phyloP scores from a whole-genome alignment of 2,888 invertebrate species.

The Augochlorella aurata region DNA sequence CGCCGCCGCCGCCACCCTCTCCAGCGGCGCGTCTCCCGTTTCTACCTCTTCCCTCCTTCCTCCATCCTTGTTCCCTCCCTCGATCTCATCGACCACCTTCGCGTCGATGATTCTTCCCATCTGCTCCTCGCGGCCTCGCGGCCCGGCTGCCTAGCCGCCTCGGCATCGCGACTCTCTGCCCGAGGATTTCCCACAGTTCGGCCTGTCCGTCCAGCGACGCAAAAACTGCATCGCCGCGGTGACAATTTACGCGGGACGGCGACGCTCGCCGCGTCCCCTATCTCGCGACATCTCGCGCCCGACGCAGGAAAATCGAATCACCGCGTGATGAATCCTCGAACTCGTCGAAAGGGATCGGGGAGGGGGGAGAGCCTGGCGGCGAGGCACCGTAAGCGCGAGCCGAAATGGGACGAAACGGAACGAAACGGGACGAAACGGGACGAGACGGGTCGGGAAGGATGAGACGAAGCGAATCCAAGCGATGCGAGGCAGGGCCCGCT shows the following conservation, averaged over 20 bases:
- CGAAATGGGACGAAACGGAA: not conserved
- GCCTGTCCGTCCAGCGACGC: constrained; percentile 1
- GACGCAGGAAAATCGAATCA: too few relatives aligned
- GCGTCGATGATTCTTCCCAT: constrained; percentile 56
- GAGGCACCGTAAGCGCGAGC: not conserved
- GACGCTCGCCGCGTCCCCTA: too few relatives aligned
- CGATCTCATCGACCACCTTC: constrained; percentile 42
- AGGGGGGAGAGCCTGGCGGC: not conserved
- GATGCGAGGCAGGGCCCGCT: constrained; percentile 6
- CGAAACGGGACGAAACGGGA: not conserved
- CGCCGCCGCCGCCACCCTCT: constrained; percentile 52
- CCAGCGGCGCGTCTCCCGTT: constrained; percentile 38
- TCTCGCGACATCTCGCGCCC: too few relatives aligned
- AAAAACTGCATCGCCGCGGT: not conserved
- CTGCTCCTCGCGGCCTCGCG: constrained; percentile 49
- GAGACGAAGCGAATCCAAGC: constrained; percentile 2
- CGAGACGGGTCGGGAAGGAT: not conserved
- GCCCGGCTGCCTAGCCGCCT: not conserved
- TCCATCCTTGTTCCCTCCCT: constrained; percentile 1
- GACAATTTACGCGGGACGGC: not conserved
- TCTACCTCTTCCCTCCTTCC: constrained; percentile 24
- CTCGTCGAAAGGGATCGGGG: too few relatives aligned
- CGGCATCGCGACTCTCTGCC: constrained; percentile 3
- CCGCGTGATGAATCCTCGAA: too few relatives aligned
- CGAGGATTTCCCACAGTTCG: constrained; percentile 35